Conservation (phyloP, 2,797 vertebrate genomes). For the Chromobotia macracanthus region DNA sequence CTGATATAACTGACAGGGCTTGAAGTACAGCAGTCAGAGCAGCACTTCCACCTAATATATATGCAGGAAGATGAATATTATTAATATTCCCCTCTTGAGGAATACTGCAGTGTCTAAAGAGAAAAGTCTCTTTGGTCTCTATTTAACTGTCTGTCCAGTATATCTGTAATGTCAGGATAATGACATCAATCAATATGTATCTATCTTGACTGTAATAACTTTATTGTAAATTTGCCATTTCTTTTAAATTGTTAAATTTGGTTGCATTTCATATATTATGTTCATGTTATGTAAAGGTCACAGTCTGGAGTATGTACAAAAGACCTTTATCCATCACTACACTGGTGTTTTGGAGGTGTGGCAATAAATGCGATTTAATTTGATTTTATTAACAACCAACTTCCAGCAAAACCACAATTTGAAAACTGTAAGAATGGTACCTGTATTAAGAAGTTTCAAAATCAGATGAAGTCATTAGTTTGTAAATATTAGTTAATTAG, state of each 20-base stretch:
- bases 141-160: background rate
- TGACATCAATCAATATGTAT: background rate
- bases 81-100: constrained; percentile 12
- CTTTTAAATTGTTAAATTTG: too few species aligned
- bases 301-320: too few species aligned
- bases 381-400: background rate
- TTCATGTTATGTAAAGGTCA: too few species aligned
- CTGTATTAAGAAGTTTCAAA: background rate
- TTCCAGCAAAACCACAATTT: background rate
- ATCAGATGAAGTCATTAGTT: background rate
- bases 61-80: background rate
- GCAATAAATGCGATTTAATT: too few species aligned
- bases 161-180: background rate
- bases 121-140: background rate
- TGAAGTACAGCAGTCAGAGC: background rate
- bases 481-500: background rate
- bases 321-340: too few species aligned
- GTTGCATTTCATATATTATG: too few species aligned
- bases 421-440: background rate
- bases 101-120: background rate
- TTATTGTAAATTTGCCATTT: too few species aligned
- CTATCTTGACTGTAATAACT: background rate
- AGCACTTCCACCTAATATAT: background rate
- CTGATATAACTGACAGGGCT: background rate
- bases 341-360: too few species aligned